Conservation (phyloP, 1,140 invertebrate genomes). For the Colletes latitarsis region DNA sequence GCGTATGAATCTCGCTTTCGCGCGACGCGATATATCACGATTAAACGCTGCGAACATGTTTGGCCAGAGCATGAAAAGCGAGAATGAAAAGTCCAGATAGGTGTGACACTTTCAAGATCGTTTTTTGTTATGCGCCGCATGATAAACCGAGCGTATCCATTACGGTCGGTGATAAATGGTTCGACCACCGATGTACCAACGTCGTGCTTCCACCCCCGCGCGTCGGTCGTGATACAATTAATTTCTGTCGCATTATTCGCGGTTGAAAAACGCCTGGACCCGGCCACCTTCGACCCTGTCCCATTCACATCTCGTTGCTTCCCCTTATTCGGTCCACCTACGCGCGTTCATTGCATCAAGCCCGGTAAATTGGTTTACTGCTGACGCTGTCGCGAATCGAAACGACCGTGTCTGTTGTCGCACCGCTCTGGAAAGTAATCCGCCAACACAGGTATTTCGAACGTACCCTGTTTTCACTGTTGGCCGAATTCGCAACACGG, state of each 20-base stretch:
- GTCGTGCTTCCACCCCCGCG: neutral
- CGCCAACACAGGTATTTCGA: neutral
- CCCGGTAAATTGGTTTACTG: conserved; percentile 27
- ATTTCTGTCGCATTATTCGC: conserved; percentile 48
- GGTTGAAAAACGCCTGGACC: conserved; percentile 27
- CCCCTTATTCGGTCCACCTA: conserved; percentile 2
- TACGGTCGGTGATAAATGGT: conserved; percentile 42
- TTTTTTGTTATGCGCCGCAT: conserved; percentile 35
- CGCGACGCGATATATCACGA: conserved; percentile 17
- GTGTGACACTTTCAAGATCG: conserved; percentile 42
- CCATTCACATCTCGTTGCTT: conserved; percentile 11
- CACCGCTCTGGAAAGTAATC: conserved; percentile 12
- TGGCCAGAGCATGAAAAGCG: conserved; percentile 10
- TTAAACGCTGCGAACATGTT: conserved; percentile 27
- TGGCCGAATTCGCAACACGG: neutral
- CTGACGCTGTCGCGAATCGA: neutral
- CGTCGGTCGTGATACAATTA: conserved; percentile 35
- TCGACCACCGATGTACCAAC: neutral
- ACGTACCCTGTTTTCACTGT: neutral
- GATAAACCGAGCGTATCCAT: conserved; percentile 48
- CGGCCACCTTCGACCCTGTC: conserved; percentile 2
- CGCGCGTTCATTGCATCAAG: conserved; percentile 22
- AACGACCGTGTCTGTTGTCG: conserved; percentile 29
- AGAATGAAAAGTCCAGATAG: conserved; percentile 1
- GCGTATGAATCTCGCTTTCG: neutral